A percentile compares a stretch with the other conserved stretches of the same genome.
phyloP scores from a whole-genome alignment of 2,797 vertebrate species.

The Myotis myotis region DNA sequence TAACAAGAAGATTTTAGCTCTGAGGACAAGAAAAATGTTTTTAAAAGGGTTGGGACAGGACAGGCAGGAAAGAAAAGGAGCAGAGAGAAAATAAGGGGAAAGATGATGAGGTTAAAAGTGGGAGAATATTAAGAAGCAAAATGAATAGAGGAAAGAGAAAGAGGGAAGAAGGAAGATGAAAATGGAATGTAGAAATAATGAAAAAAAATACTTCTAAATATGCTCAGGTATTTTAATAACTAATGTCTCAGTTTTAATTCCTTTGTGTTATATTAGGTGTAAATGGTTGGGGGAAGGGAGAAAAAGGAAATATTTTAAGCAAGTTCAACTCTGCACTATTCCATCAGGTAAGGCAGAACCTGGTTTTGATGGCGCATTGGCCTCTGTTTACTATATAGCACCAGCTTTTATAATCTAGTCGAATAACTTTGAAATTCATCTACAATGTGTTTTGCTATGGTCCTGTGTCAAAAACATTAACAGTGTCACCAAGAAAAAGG shows the following conservation, averaged over 20 bases:
- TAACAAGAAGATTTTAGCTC: constrained; percentile 78
- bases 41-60: background rate
- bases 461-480: constrained; percentile 60
- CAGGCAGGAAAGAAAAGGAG: background rate
- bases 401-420: constrained; percentile 78
- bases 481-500: background rate
- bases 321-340: constrained; percentile 69
- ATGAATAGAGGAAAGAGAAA: background rate
- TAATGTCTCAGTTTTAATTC: constrained; percentile 60
- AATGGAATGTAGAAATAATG: background rate
- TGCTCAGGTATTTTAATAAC: constrained; percentile 67
- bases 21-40: constrained; percentile 63
- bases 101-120: background rate
- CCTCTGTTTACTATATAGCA: constrained; percentile 48
- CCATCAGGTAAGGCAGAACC: constrained; percentile 1
- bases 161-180: background rate
- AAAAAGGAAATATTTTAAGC: constrained; percentile 75
- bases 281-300: constrained; percentile 54
- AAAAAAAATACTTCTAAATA: constrained; percentile 75
- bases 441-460: constrained; percentile 21
- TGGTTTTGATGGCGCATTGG: constrained; percentile 54
- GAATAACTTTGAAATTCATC: constrained; percentile 74
- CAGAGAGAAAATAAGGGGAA: background rate
- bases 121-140: background rate
- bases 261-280: constrained; percentile 69